These are phyloP conservation scores for Dusona sp. DNA, from an alignment of 2,888 invertebrate species.

Conservation along the genomic window DNA sequence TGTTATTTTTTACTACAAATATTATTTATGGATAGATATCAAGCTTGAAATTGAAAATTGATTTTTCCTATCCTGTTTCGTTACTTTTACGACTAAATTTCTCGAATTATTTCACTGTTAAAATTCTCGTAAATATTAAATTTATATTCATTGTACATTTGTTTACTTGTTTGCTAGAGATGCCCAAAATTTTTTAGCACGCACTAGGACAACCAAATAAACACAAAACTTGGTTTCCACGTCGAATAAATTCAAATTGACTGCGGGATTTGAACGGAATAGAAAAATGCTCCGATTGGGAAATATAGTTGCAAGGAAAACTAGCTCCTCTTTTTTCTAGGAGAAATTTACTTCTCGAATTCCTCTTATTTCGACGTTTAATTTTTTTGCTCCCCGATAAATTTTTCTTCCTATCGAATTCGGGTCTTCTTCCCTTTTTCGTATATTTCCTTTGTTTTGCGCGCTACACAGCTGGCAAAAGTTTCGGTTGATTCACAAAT, in stretches of 20 bases:
- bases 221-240: too few species aligned
- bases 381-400: background rate
- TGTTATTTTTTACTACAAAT: background rate
- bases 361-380: background rate
- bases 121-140: background rate
- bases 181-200: too few species aligned
- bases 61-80: conserved; percentile 30
- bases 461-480: background rate
- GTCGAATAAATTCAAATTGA: background rate
- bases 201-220: too few species aligned
- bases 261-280: too few species aligned
- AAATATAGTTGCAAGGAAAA: background rate
- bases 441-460: background rate
- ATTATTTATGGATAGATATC: background rate
- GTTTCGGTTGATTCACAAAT: conserved; percentile 37
- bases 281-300: too few species aligned
- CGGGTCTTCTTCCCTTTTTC: background rate
- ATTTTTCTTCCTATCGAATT: too few species aligned
- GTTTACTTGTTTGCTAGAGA: too few species aligned
- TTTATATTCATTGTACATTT: too few species aligned
- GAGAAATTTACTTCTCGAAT: background rate
- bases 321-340: background rate
- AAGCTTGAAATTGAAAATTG: conserved; percentile 34
- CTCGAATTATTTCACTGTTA: background rate
- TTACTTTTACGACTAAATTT: background rate